Base-by-base conservation (phyloP, 1,140 invertebrate species). In the Limonius californicus region DNA sequence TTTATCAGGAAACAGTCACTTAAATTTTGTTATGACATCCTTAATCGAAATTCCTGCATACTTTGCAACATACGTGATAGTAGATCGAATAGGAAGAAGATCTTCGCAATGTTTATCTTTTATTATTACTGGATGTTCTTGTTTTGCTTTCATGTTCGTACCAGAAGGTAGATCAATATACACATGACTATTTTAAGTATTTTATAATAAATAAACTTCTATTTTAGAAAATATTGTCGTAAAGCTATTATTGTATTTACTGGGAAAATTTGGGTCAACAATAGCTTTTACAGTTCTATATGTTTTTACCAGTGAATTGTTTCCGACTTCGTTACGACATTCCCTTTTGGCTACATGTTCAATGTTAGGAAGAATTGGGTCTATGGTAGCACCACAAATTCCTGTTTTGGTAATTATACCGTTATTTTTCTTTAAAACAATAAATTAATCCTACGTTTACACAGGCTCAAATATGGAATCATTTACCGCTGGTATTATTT, bases 181-280 rank as follows among this genome's bases (percentile, higher is more conserved):
- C 27, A 32, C 27, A 6, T 32, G 27, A 32, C 11, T 32, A 32
- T 6, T 32, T 6, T 32, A n/a, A n/a, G n/a, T n/a, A n/a, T n/a
- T n/a, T 35, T 35, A n/a, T 35, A 35, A 35, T 35, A 8, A 35
- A 35, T n/a, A n/a, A n/a, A n/a, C 61, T 20, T 60, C 35, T 39
- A 39, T 50, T 21, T 50, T 18, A 18, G 16, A 19, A 18, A 23
- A 67, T 30, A 6, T 14, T 59, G 2, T 62, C 53, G 50, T 50
- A 63, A 15, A 59, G 58, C 69, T 86, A 59, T 70, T 78, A 1
- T 63, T 86, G 15, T 90, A 87, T 70, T 80, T 93, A 60, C 70
- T 85, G 12, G 91, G 90, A n/a, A 92, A 92, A 78, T 84, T 87
- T 72, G 82, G 85, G 18, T 88, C 88, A 57, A 86, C 87, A 11